Conservation (phyloP, 92 coral and sea anemone genomes). For the Umimayanthus kanabou region DNA sequence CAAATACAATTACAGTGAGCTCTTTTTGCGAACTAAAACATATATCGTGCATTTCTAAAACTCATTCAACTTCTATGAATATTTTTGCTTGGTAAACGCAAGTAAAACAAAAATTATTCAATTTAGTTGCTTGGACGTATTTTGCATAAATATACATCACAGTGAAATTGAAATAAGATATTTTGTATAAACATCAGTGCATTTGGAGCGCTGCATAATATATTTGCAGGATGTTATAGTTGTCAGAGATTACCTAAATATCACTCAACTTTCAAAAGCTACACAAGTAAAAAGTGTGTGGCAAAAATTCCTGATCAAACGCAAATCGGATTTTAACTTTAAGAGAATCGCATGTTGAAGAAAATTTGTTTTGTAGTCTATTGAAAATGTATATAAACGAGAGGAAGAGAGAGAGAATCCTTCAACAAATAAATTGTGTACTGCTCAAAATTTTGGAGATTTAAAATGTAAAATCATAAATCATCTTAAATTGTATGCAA, state of each 20-base stretch:
- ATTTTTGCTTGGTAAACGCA: not conserved
- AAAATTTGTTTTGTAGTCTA: not conserved
- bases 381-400: not conserved
- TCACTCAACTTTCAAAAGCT: not conserved
- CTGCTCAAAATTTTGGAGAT: not conserved
- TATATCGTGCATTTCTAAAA: too few relatives aligned
- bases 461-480: constrained; percentile 6
- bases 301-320: not conserved
- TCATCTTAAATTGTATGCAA: not conserved
- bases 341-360: not conserved
- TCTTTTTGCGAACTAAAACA: not conserved
- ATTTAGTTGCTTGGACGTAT: not conserved
- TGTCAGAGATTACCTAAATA: not conserved
- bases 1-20: not conserved
- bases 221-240: not conserved
- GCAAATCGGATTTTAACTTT: not conserved
- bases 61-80: not conserved
- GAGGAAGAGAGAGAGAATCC: not conserved
- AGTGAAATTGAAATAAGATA: not conserved
- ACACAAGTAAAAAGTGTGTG: not conserved
- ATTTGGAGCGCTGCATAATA: not conserved
- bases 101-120: not conserved
- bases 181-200: not conserved
- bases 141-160: constrained; percentile 6
- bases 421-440: not conserved